Evolutionary conservation across 2,113 vertebrate genomes (phyloP).

Genomic region (Festucalex cinctus): DNA sequence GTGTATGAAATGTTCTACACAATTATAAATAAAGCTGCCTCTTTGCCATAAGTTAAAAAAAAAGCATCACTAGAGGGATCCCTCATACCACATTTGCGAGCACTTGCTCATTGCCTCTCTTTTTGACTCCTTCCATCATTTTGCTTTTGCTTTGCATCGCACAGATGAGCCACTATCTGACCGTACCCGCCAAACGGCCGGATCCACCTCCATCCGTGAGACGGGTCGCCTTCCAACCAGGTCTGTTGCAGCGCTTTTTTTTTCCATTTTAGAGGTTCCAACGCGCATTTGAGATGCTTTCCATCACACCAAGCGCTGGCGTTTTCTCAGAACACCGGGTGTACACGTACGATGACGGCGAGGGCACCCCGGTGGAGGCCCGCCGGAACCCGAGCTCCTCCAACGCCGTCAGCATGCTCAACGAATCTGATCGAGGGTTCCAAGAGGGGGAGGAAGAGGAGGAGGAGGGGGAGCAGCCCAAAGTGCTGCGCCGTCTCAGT

Average conservation of each 20-base stretch:
- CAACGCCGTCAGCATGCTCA: conserved; percentile 67
- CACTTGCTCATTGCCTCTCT: too few species aligned
- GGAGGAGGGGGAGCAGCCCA: conserved; percentile 72
- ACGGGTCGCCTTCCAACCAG: conserved; percentile 83
- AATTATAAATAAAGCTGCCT: too few species aligned
- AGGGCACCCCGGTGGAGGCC: conserved; percentile 53
- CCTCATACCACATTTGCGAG: too few species aligned
- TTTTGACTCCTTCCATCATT: too few species aligned
- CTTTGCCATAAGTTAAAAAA: too few species aligned
- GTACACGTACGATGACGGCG: conserved; percentile 63
- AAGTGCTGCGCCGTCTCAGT: conserved; percentile 81
- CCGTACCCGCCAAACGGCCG: conserved; percentile 79
- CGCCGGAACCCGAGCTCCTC: conserved; percentile 62
- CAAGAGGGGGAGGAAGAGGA: conserved; percentile 22
- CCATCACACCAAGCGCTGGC: too few species aligned
- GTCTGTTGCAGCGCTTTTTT: conserved; percentile 46
- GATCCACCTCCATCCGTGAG: conserved; percentile 80
- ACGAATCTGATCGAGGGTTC: conserved; percentile 60
- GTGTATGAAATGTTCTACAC: too few species aligned
- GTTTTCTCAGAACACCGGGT: conserved; percentile 73
- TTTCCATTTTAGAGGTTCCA: neutral
- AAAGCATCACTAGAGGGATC: too few species aligned
- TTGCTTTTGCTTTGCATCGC: neutral
- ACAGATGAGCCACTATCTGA: conserved; percentile 88
- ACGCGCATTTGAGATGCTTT: neutral